Evolutionary conservation across 2,797 vertebrate genomes (phyloP).

Genomic region (Oreochromis mossambicus): DNA sequence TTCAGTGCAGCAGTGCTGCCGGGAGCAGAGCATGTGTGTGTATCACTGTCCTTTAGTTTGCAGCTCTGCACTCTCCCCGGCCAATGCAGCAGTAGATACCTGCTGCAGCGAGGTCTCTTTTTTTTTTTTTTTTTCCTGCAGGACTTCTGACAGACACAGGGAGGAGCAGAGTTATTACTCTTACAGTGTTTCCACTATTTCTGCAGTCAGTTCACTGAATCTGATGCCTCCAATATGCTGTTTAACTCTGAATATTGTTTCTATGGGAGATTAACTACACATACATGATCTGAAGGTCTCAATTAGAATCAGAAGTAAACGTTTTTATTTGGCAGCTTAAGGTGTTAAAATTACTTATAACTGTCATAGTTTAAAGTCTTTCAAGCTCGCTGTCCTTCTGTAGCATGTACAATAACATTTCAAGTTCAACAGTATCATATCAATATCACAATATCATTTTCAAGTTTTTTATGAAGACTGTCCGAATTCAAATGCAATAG

Average conservation of each 20-base stretch:
- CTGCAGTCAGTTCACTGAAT: background rate
- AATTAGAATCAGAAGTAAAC: background rate
- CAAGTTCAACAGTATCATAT: background rate
- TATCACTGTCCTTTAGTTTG: slow-evolving; percentile 14
- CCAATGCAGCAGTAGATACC: slow-evolving; percentile 50
- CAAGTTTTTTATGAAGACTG: background rate
- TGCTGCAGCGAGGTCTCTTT: slow-evolving; percentile 13
- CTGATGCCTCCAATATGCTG: background rate
- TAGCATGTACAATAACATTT: background rate
- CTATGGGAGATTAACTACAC: background rate
- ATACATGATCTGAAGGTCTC: background rate
- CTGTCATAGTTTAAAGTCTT: background rate
- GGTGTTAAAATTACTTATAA: background rate
- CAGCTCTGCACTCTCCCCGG: slow-evolving; percentile 21
- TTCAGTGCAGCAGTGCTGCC: background rate
- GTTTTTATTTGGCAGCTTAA: background rate
- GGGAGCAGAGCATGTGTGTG: background rate
- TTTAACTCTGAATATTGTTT: background rate
- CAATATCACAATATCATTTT: background rate
- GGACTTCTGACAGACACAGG: background rate
- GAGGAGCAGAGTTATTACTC: background rate
- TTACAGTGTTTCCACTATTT: background rate
- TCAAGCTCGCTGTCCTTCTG: background rate
- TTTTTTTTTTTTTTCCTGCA: background rate
- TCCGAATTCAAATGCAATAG: background rate